These are phyloP conservation scores for Sigmodon hispidus DNA, from an alignment of 2,113 vertebrate genomes.

Conservation along the genomic window DNA sequence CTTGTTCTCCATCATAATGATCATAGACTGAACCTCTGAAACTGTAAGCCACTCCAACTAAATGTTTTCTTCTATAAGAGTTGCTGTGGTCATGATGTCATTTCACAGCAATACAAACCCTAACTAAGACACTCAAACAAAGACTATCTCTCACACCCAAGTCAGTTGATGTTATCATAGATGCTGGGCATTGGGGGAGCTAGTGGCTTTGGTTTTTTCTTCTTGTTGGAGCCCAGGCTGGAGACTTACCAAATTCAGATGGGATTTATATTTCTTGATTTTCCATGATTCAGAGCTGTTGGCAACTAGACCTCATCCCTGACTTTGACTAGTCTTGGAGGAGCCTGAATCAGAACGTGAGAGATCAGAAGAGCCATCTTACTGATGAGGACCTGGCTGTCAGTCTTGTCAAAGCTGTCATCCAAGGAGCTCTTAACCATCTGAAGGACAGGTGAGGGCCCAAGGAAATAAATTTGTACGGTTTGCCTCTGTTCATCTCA, in stretches of 20 bases:
- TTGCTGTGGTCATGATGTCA: too few species aligned
- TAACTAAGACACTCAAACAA: not conserved
- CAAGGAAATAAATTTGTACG: constrained; percentile 95
- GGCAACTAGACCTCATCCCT: constrained; percentile 80
- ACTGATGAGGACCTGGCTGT: constrained; percentile 95
- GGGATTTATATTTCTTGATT: constrained; percentile 95
- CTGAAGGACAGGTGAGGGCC: constrained; percentile 92
- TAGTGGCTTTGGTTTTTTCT: constrained; percentile 95
- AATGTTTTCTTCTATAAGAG: too few species aligned
- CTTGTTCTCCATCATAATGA: too few species aligned
- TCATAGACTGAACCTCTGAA: too few species aligned
- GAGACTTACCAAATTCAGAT: constrained; percentile 90
- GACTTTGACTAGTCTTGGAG: constrained; percentile 95
- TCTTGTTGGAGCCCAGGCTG: constrained; percentile 90
- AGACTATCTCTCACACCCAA: constrained; percentile 24
- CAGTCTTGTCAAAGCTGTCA: constrained; percentile 93
- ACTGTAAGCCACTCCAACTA: too few species aligned
- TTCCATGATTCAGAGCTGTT: constrained; percentile 96
- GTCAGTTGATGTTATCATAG: constrained; percentile 95
- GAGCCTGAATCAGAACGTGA: constrained; percentile 97
- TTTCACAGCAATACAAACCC: too few species aligned
- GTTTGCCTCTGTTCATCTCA: constrained; percentile 98
- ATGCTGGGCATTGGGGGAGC: constrained; percentile 92
- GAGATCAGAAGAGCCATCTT: constrained; percentile 96
- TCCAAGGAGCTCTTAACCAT: constrained; percentile 90